Conservation (phyloP, 2,113 vertebrate species). For the Xenopus borealis region DNA sequence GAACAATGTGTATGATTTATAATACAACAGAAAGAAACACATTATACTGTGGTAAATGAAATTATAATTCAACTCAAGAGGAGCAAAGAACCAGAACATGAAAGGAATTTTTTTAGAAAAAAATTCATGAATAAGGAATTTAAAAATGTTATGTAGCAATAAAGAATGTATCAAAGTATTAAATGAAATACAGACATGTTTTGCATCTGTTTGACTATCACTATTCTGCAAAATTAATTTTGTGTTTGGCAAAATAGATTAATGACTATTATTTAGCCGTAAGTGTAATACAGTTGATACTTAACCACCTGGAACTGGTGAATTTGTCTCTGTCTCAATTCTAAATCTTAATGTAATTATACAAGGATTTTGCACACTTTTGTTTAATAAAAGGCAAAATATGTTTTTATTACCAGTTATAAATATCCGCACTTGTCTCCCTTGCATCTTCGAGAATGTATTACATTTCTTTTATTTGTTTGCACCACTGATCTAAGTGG, state of each 20-base stretch:
- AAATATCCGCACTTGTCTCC: background rate
- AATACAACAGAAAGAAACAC: no score
- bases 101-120: no score
- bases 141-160: no score
- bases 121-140: no score
- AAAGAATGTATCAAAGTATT: no score
- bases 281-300: conserved; percentile 3
- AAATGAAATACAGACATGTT: no score
- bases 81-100: no score
- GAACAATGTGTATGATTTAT: no score
- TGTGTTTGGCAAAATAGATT: conserved; percentile 3
- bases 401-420: conserved; percentile 32
- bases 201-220: no score
- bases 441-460: conserved; percentile 32
- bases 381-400: background rate
- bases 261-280: conserved; percentile 1
- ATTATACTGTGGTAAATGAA: no score
- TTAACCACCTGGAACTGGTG: background rate
- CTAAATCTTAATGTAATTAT: background rate
- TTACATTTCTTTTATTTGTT: conserved; percentile 38
- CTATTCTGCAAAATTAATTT: background rate
- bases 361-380: conserved; percentile 10
- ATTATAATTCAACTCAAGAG: no score
- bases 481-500: conserved; percentile 20
- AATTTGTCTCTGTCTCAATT: background rate